Evolutionary conservation across 2,113 vertebrate species (phyloP).

Genomic region (Gobio gobio): DNA sequence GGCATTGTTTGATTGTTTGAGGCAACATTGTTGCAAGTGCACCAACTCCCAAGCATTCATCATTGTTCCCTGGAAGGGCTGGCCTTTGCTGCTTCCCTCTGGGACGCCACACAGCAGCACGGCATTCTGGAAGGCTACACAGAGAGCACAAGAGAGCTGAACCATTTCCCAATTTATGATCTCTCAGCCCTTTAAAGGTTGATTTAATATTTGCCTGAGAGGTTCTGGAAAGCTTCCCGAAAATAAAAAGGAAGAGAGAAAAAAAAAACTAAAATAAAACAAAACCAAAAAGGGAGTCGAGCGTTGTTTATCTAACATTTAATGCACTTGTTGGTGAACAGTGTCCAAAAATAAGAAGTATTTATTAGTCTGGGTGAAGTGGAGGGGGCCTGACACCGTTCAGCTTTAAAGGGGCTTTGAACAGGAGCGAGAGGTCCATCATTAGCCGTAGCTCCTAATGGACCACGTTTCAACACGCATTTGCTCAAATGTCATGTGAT

Average conservation of each 20-base stretch:
- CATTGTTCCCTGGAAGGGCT: slow-evolving; percentile 62
- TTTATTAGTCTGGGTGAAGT: slow-evolving; percentile 55
- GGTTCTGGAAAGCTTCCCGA: slow-evolving; percentile 59
- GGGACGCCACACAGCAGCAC: slow-evolving; percentile 49
- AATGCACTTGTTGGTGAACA: slow-evolving; percentile 59
- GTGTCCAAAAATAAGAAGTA: slow-evolving; percentile 61
- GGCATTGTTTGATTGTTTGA: slow-evolving; percentile 63
- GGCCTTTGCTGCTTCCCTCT: slow-evolving; percentile 58
- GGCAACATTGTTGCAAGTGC: slow-evolving; percentile 55
- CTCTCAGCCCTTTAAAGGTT: slow-evolving; percentile 60
- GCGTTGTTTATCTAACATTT: slow-evolving; percentile 61
- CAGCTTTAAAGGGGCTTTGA: not conserved
- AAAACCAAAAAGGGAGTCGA: slow-evolving; percentile 42
- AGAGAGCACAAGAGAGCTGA: slow-evolving; percentile 48
- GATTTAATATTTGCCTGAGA: slow-evolving; percentile 64
- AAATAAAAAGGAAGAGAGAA: slow-evolving; percentile 29
- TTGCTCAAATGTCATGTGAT: slow-evolving; percentile 49
- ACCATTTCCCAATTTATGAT: slow-evolving; percentile 62
- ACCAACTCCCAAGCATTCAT: slow-evolving; percentile 54
- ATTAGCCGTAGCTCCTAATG: slow-evolving; percentile 28
- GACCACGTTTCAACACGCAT: slow-evolving; percentile 35
- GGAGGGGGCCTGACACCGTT: not conserved
- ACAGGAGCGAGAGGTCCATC: slow-evolving; percentile 9
- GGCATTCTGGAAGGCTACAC: slow-evolving; percentile 49
- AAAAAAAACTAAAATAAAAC: not conserved